phyloP scores from a whole-genome alignment of 1,140 invertebrate species.

The Conus betulinus region DNA sequence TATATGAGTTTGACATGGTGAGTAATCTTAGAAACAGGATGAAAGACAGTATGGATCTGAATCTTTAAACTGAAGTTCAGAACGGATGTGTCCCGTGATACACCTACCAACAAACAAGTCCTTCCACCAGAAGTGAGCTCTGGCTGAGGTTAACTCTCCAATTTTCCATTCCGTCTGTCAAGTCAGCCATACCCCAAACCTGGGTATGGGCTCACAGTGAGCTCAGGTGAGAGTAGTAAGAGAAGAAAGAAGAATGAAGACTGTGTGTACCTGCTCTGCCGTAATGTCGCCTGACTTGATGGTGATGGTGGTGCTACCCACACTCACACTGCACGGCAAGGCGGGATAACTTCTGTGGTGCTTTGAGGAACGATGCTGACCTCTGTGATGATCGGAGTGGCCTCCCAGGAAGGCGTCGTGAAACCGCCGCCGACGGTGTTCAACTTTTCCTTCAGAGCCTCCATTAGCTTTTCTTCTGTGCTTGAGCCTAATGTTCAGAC shows the following conservation, averaged over 20 bases:
- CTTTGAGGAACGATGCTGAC: neutral
- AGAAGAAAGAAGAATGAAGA: neutral
- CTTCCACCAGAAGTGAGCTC: too few species aligned
- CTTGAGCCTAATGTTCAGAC: neutral
- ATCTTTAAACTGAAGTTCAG: too few species aligned
- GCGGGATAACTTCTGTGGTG: neutral
- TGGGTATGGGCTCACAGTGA: neutral
- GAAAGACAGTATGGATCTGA: too few species aligned
- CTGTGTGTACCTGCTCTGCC: neutral
- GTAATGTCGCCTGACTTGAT: conserved; percentile 29
- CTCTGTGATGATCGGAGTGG: neutral
- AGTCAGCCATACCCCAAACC: too few species aligned
- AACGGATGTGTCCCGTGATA: too few species aligned
- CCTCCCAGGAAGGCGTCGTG: too few species aligned
- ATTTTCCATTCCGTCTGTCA: too few species aligned
- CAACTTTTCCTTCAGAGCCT: neutral
- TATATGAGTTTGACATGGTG: too few species aligned
- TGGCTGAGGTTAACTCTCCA: too few species aligned
- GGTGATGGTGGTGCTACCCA: neutral
- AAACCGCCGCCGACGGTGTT: neutral
- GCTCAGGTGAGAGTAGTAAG: neutral
- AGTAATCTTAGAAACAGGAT: too few species aligned
- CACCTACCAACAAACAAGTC: too few species aligned
- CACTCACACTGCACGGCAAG: neutral
- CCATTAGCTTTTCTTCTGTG: neutral